Base-by-base conservation (phyloP, 2,888 invertebrate genomes). In the Dyspetes luteomarginatus region DNA sequence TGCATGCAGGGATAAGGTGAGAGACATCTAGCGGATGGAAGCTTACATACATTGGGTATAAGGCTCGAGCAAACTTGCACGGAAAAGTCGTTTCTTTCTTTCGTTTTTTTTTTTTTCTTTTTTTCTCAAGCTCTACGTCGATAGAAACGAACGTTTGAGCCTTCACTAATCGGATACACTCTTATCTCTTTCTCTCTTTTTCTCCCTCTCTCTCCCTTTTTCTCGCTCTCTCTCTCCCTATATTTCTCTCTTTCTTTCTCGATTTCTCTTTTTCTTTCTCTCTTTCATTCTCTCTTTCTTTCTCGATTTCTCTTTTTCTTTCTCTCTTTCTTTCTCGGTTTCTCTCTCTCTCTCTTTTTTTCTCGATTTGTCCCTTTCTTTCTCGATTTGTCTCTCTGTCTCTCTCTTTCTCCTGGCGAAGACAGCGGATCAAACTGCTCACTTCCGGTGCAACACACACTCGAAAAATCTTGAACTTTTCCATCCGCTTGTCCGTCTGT, bases 131-230 rank as follows among this genome's bases (percentile, higher is more conserved):
- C 26, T 28, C 41, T 43, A 55, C 26, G 19, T 60, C 55, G 68
- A 71, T 60, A 50, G 60, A 68, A 75, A 60, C 62, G 68, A 82
- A 79, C 82, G 82, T 73, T 78, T 76, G 83, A 87, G 85, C 83
- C 82, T 84, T 82, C 83, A 84, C 84, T 87, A 88, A 88, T 87
- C 86, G 87, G 85, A 85, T 88, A 86, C 81, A 83, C 82, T 83
- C 82, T 79, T 48, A 15, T 48, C 17, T 48, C 48, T 17, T 17
- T 17, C 17, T 48, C 48, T 17, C n/a, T 15, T 2, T 30, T 3
- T 30, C 30, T 30, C 30, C 9, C 3, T 9, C 36, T 36, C 36
- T 36, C 2, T 36, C 36, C 9, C n/a, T 15, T 2, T 30, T 3
- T 30, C 30, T 30, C 30, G 4, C 3, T 9, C 36, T 36, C 36